A percentile compares a stretch with the other conserved stretches of the same genome.
These are phyloP conservation scores for Erebia ligea DNA, from an alignment of 2,888 invertebrate genomes.

Conservation along the genomic window DNA sequence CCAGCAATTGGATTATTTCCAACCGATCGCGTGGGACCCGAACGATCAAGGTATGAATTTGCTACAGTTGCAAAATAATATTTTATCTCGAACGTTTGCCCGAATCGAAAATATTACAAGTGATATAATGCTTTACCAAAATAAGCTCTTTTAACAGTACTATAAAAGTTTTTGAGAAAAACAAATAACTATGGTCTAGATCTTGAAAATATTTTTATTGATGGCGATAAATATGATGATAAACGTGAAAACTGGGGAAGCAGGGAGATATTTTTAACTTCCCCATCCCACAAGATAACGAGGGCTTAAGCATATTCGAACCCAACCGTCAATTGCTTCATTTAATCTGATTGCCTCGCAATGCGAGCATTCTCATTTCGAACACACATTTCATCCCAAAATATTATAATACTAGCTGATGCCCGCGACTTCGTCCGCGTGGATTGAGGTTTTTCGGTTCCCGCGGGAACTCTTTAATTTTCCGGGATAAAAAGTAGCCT, in stretches of 20 bases:
- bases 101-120: neutral
- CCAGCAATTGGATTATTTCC: constrained; percentile 32
- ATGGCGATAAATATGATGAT: neutral
- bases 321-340: constrained; percentile 2
- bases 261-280: neutral
- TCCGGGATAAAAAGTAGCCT: too few species aligned
- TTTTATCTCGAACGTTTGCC: neutral
- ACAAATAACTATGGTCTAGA: neutral
- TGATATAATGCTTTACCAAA: neutral
- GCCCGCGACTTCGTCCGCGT: too few species aligned
- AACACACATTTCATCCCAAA: neutral
- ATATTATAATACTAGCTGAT: too few species aligned
- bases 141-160: neutral
- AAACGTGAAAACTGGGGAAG: neutral
- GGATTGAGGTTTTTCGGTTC: too few species aligned
- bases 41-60: constrained; percentile 18
- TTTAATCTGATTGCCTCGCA: constrained; percentile 2
- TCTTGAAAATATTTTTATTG: neutral
- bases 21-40: constrained; percentile 26
- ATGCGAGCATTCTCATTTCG: neutral
- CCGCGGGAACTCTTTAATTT: too few species aligned
- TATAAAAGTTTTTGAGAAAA: neutral
- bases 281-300: neutral
- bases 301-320: neutral
- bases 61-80: constrained; percentile 15